Conservation (phyloP, 2,888 invertebrate species). For the Papilio gigon region DNA sequence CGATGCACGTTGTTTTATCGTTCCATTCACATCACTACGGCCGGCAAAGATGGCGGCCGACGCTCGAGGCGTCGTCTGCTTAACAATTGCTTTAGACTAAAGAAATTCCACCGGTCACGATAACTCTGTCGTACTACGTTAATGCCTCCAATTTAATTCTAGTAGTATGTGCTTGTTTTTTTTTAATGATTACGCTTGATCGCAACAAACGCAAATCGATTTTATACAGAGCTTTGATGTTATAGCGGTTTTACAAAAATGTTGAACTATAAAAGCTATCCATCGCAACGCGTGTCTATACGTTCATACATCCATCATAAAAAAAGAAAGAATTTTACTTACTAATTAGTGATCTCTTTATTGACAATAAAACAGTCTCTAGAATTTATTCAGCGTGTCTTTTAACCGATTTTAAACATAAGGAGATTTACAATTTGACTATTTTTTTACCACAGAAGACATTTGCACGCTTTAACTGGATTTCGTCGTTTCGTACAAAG, state of each 20-base stretch:
- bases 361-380: too few relatives aligned
- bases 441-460: too few relatives aligned
- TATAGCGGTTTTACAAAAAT: slow-evolving; percentile 27
- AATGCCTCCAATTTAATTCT: slow-evolving; percentile 32
- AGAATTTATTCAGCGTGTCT: too few relatives aligned
- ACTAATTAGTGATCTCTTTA: too few relatives aligned
- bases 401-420: too few relatives aligned
- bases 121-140: slow-evolving; percentile 36
- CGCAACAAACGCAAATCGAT: background rate
- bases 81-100: slow-evolving; percentile 30
- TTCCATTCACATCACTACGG: slow-evolving; percentile 38
- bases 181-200: slow-evolving; percentile 7
- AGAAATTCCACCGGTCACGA: slow-evolving; percentile 35
- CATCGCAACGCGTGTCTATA: too few relatives aligned
- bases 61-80: slow-evolving; percentile 36
- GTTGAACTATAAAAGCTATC: too few relatives aligned
- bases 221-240: slow-evolving; percentile 6
- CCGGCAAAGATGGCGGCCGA: slow-evolving; percentile 19
- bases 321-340: too few relatives aligned
- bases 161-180: background rate
- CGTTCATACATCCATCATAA: too few relatives aligned
- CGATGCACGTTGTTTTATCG: slow-evolving; percentile 34
- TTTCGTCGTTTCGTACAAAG: too few relatives aligned
- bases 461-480: too few relatives aligned
- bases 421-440: too few relatives aligned